These are phyloP conservation scores for Mechanitis messenoides DNA, from an alignment of 2,888 invertebrate genomes.

Conservation along the genomic window DNA sequence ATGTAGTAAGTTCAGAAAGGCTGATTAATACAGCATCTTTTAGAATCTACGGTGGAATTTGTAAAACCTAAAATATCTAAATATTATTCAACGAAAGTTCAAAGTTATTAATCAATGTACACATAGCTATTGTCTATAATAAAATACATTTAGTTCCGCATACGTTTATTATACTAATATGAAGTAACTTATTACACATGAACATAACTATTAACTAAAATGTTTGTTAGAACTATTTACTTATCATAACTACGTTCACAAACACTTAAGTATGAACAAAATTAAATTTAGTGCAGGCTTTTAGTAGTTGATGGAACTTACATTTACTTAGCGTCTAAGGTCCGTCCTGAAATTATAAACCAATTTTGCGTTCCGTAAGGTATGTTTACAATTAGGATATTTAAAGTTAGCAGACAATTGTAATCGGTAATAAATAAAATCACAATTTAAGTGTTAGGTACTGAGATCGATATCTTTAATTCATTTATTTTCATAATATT, in stretches of 20 bases:
- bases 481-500: too few species aligned
- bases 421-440: neutral
- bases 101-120: too few species aligned
- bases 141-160: too few species aligned
- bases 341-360: conserved; percentile 22
- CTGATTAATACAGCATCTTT: too few species aligned
- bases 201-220: neutral
- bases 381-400: conserved; percentile 2
- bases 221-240: neutral
- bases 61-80: too few species aligned
- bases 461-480: too few species aligned
- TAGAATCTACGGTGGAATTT: too few species aligned
- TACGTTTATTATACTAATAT: too few species aligned
- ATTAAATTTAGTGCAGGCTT: conserved; percentile 17
- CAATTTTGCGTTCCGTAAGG: conserved; percentile 21
- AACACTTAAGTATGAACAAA: conserved; percentile 14
- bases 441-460: neutral
- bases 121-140: too few species aligned
- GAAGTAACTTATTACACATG: neutral
- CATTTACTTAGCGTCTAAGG: conserved; percentile 21
- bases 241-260: neutral
- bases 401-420: neutral
- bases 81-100: too few species aligned
- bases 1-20: too few species aligned
- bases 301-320: conserved; percentile 18